Evolutionary conservation across 2,113 vertebrate genomes (phyloP).

Genomic region (Anarhynchus alexandrinus): DNA sequence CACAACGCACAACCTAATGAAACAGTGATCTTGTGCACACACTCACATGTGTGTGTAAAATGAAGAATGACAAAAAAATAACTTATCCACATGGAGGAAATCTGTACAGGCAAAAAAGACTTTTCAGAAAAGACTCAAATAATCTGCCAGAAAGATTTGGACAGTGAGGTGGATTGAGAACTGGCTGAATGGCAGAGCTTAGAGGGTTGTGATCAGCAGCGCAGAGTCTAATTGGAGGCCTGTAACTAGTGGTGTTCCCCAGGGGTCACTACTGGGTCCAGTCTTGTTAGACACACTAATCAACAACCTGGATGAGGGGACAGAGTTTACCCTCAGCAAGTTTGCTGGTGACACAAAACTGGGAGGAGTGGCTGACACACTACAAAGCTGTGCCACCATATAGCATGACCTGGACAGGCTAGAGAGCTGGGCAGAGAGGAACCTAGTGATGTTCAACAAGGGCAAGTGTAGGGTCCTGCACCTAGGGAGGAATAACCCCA

Average conservation of each 20-base stretch:
- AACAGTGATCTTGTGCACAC: not conserved
- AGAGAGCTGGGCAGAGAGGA: not conserved
- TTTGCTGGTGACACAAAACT: not conserved
- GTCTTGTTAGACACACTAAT: not conserved
- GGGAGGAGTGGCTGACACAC: not conserved
- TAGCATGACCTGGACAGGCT: not conserved
- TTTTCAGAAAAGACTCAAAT: not conserved
- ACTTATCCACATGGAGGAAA: not conserved
- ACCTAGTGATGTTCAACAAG: not conserved
- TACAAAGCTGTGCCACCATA: not conserved
- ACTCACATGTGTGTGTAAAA: not conserved
- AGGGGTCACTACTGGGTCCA: not conserved
- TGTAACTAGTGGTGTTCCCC: not conserved
- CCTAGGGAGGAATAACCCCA: too few species aligned
- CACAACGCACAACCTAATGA: not conserved
- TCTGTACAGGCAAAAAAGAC: not conserved
- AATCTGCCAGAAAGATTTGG: not conserved
- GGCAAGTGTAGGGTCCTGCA: too few species aligned
- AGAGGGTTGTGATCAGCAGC: not conserved
- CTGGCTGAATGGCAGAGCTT: too few species aligned
- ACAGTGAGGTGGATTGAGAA: not conserved
- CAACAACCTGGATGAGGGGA: not conserved
- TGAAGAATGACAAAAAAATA: not conserved
- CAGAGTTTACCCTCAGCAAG: not conserved
- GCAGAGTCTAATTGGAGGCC: not conserved